Percentiles rank a stretch among this genome's conserved stretches.
Conservation (phyloP, 2,888 invertebrate species). For the Labia minor region DNA sequence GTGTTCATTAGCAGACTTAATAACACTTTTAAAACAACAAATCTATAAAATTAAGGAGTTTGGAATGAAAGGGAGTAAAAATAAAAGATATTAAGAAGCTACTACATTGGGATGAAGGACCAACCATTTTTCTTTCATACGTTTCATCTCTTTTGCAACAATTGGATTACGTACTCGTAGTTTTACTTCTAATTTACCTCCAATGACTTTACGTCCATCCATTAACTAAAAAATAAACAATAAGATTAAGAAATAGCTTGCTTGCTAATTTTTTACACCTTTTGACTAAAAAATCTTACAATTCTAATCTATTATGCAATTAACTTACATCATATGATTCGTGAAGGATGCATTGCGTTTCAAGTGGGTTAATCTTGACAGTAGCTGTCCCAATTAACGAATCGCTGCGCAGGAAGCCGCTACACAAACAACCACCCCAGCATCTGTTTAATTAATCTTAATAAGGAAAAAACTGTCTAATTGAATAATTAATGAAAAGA, state of each 20-base stretch:
- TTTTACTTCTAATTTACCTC: conserved; percentile 84
- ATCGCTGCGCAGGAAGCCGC: conserved; percentile 88
- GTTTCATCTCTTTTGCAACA: conserved; percentile 76
- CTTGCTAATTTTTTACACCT: too few relatives aligned
- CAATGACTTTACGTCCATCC: conserved; percentile 78
- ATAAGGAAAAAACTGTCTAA: conserved; percentile 3
- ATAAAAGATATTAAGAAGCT: background rate
- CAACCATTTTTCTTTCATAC: conserved; percentile 85
- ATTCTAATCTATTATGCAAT: background rate
- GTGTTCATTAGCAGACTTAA: too few relatives aligned
- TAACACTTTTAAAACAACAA: too few relatives aligned
- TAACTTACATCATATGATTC: conserved; percentile 82
- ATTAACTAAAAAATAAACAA: conserved; percentile 53
- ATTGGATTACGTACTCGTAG: conserved; percentile 80
- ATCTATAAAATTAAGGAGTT: too few relatives aligned
- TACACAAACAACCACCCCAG: conserved; percentile 40
- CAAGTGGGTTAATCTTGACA: conserved; percentile 80
- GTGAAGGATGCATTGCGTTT: conserved; percentile 78
- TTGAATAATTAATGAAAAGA: too few relatives aligned
- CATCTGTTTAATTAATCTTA: conserved; percentile 5
- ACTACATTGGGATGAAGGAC: conserved; percentile 51
- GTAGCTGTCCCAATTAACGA: conserved; percentile 67
- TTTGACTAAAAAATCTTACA: too few relatives aligned
- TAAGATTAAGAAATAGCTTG: background rate
- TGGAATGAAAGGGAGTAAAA: too few relatives aligned